Base-by-base conservation (phyloP, 1,140 invertebrate genomes). In the Zaprionus kolodkinae region DNA sequence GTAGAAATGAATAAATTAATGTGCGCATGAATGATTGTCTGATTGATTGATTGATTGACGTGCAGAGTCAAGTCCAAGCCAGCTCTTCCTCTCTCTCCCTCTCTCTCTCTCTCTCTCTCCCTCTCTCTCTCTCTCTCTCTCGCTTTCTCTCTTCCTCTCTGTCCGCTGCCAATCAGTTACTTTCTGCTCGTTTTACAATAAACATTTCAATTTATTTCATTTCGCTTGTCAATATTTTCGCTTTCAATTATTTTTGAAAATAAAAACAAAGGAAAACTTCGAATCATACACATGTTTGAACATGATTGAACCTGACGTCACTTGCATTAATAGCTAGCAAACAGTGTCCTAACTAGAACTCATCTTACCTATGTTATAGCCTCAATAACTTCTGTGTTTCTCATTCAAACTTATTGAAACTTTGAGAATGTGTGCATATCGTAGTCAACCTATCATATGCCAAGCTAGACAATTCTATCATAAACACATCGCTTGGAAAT, bases 1-100 rank as follows among this genome's bases (percentile, higher is more conserved):
- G 38, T 13, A 40, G 35, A 40, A 30, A 87, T 87, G 79, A 87
- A 87, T 88, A 87, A 87, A 83, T 88, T 79, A 87, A 83, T 83
- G 80, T 69, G 72, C 59, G 84, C 83, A 74, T 82, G 79, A 86
- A 74, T 72, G 83, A 87, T 63, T 82, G 76, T 48, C 68, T 76
- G 79, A 87, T 87, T 87, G 83, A 86, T 86, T 83, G 83, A 86
- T 43, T 83, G 83, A 86, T 43, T 25, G 68, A 81, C 67, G 30
- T 6, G 38, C 66, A 25, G 48, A 33, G 75, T 54, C 52, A 64
- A 62, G 30, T 33, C n/a, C 35, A 57, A 67, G 33, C 21, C 3
- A 9, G 33, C 15, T 13, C 12, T 27, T 17, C 9, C 45, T 21
- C 17, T 12, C 9, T 21, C 45, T 25, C 17, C 2, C 17, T 1